Conservation (phyloP, 1,140 invertebrate genomes). For the Caerostris extrusa region DNA sequence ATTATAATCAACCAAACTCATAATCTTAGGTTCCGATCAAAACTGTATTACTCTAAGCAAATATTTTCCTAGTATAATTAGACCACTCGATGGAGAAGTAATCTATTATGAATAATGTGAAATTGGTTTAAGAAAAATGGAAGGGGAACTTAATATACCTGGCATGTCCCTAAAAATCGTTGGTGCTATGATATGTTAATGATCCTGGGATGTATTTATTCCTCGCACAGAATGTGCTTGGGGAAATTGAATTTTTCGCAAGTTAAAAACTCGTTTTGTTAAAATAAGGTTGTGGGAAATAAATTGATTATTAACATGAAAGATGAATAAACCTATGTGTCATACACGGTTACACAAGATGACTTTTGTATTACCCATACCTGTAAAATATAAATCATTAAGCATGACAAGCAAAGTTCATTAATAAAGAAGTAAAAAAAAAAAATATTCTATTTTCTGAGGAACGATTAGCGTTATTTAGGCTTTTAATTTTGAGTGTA, state of each 20-base stretch:
- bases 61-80: constrained; percentile 69
- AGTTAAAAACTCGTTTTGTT: neutral
- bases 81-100: constrained; percentile 11
- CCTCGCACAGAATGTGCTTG: neutral
- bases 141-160: neutral
- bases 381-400: too few species aligned
- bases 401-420: too few species aligned
- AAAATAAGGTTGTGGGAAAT: neutral
- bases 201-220: neutral
- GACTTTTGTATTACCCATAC: too few species aligned
- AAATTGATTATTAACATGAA: neutral
- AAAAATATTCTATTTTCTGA: too few species aligned
- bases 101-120: constrained; percentile 55
- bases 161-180: neutral
- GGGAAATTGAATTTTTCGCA: neutral
- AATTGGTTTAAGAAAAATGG: constrained; percentile 13
- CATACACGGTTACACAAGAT: neutral
- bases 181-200: neutral
- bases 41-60: constrained; percentile 57
- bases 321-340: neutral
- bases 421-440: too few species aligned
- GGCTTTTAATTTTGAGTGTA: too few species aligned
- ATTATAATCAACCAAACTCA: constrained; percentile 51
- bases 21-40: constrained; percentile 45
- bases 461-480: too few species aligned